Evolutionary conservation across 2,113 vertebrate genomes (phyloP).

Genomic region (Petromus typicus): DNA sequence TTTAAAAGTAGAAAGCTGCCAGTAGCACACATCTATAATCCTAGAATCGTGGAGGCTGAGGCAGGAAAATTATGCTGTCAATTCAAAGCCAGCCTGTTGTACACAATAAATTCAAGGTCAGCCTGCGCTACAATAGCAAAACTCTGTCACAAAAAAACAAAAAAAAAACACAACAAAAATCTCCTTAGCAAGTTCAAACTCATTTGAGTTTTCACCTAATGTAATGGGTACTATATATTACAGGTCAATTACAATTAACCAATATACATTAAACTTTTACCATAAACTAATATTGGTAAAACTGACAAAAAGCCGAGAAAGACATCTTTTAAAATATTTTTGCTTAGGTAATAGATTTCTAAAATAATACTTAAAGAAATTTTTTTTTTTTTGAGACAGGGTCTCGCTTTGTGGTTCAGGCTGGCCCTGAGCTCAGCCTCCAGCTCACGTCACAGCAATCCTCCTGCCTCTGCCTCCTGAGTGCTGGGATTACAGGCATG

Average conservation of each 20-base stretch:
- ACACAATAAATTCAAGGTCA: background rate
- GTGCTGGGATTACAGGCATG: too few relatives aligned
- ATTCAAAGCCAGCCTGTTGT: background rate
- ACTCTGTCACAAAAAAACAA: background rate
- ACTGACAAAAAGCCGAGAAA: background rate
- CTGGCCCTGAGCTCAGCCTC: too few relatives aligned
- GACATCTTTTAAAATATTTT: background rate
- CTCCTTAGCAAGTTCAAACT: constrained; percentile 12
- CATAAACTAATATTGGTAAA: constrained; percentile 12
- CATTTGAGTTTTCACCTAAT: background rate
- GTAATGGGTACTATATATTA: background rate
- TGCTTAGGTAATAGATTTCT: background rate
- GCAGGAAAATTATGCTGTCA: background rate
- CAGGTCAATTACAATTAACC: background rate
- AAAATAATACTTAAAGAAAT: background rate
- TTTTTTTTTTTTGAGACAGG: too few relatives aligned
- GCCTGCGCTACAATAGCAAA: background rate
- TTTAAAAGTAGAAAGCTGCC: background rate
- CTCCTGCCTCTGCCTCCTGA: too few relatives aligned
- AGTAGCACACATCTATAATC: background rate
- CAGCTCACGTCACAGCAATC: too few relatives aligned
- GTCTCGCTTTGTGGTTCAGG: too few relatives aligned
- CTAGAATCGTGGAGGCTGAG: background rate
- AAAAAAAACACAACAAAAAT: background rate
- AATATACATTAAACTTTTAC: constrained; percentile 26